Conservation (phyloP, 2,113 vertebrate species). For the Paralichthys olivaceus region DNA sequence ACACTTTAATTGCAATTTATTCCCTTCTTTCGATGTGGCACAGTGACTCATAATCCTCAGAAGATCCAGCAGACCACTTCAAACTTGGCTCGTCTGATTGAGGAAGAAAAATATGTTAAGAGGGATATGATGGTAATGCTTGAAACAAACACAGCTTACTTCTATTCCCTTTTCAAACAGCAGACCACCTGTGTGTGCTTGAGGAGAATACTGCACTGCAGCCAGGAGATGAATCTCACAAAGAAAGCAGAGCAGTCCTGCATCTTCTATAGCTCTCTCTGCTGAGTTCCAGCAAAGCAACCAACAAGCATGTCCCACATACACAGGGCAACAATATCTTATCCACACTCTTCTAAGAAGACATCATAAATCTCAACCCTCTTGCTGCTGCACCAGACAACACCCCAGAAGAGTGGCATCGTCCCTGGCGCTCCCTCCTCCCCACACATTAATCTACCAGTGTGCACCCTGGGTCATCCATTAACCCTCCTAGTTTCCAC, state of each 20-base stretch:
- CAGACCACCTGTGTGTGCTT: slow-evolving; percentile 39
- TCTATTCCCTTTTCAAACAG: slow-evolving; percentile 28
- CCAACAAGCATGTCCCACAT: slow-evolving; percentile 41
- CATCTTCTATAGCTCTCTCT: slow-evolving; percentile 27
- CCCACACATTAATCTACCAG: slow-evolving; percentile 56
- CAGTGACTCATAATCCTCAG: slow-evolving; percentile 31
- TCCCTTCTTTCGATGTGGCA: slow-evolving; percentile 31
- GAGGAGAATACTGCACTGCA: neutral
- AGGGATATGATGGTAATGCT: slow-evolving; percentile 17
- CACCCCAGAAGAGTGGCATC: slow-evolving; percentile 47
- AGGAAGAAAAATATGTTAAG: slow-evolving; percentile 18
- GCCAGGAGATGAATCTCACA: slow-evolving; percentile 27
- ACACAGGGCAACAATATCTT: slow-evolving; percentile 51
- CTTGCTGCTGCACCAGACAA: slow-evolving; percentile 38
- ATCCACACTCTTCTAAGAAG: slow-evolving; percentile 52
- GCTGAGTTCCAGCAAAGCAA: slow-evolving; percentile 39
- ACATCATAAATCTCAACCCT: slow-evolving; percentile 60
- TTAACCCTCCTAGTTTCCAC: slow-evolving; percentile 50
- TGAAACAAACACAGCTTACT: slow-evolving; percentile 29
- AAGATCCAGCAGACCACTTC: slow-evolving; percentile 20
- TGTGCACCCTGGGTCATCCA: slow-evolving; percentile 53
- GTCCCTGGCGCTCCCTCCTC: slow-evolving; percentile 28
- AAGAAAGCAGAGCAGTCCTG: slow-evolving; percentile 17
- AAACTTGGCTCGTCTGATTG: slow-evolving; percentile 18
- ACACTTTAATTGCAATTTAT: slow-evolving; percentile 68